Evolutionary conservation across 2,797 vertebrate species (phyloP), one percentile per base, ranked within the genome.

Genomic region (Acrocephalus scirpaceus): DNA sequence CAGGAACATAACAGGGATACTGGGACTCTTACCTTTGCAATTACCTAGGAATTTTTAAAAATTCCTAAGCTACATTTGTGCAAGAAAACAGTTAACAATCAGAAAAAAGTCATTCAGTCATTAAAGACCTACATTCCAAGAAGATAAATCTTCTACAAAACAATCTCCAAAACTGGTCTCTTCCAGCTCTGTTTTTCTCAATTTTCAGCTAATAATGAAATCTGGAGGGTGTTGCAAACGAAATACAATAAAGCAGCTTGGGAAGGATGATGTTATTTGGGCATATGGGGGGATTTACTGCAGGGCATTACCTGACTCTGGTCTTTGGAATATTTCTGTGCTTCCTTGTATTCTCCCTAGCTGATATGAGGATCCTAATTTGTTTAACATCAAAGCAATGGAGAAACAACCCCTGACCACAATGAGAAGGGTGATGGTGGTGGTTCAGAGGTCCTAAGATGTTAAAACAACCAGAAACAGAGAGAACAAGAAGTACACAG

Each of bases 331-430:
- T n/a, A 69, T 66, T 85, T 84, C 42, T 48, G 30, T 66, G 29
- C 51, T 66, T 72, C 34, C 47, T 74, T 64, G 11, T 45, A 20
- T 32, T 69, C 73, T 92, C 72, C 65, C 48, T 44, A 15, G 53
- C 67, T 70, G 54, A 88, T 57, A 54, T 48, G 62, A 95, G 91
- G 73, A 93, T 95, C 77, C 86, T 88, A 58, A 83, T 94, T 92
- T 96, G 80, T 84, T 95, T 93, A 97, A 97, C 96, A 67, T 96
- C 95, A 97, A 82, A 97, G 97, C 96, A 98, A 98, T 97, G 77
- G 38, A 93, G 92, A 98, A 98, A 98, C 97, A 98, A 96, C 79
- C 70, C 88, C 90, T 44, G 29, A 71, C 61, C 79, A 93, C 95
- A 95, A 11, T 22, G 30, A 92, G 54, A 40, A 92, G 78, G 60